Evolutionary conservation across 2,113 vertebrate species (phyloP).

Genomic region (Bos javanicus): DNA sequence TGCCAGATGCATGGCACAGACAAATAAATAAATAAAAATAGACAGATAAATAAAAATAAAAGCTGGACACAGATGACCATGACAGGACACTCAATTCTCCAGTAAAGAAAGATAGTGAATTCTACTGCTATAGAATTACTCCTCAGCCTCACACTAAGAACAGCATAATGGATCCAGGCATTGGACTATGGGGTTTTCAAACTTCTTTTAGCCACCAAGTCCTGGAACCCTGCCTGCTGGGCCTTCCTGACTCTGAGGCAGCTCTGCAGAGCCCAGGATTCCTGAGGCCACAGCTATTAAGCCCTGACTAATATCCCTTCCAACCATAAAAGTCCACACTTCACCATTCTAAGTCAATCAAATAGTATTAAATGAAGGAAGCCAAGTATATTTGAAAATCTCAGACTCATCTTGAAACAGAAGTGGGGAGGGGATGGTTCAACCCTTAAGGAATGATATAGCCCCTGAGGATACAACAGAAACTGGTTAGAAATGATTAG

Average conservation of each 20-base stretch:
- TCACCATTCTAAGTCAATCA: background rate
- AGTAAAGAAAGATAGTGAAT: background rate
- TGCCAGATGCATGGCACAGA: background rate
- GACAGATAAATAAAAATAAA: background rate
- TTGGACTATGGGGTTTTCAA: background rate
- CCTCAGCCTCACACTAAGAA: background rate
- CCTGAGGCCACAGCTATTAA: background rate
- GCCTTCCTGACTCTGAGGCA: background rate
- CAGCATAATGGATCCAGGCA: background rate
- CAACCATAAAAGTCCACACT: background rate
- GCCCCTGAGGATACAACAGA: background rate
- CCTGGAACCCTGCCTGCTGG: background rate
- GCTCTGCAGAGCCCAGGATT: background rate
- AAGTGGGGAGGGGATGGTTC: background rate
- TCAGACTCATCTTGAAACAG: background rate
- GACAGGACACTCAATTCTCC: background rate
- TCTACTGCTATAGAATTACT: background rate
- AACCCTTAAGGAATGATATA: background rate
- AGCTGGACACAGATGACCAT: background rate
- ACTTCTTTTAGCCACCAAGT: background rate
- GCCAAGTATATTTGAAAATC: background rate
- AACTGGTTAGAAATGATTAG: background rate
- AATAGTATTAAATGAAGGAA: background rate
- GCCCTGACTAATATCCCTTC: background rate
- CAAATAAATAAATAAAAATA: background rate